These are phyloP conservation scores for Zaprionus kolodkinae DNA, from an alignment of 1,140 invertebrate species.

Conservation along the genomic window DNA sequence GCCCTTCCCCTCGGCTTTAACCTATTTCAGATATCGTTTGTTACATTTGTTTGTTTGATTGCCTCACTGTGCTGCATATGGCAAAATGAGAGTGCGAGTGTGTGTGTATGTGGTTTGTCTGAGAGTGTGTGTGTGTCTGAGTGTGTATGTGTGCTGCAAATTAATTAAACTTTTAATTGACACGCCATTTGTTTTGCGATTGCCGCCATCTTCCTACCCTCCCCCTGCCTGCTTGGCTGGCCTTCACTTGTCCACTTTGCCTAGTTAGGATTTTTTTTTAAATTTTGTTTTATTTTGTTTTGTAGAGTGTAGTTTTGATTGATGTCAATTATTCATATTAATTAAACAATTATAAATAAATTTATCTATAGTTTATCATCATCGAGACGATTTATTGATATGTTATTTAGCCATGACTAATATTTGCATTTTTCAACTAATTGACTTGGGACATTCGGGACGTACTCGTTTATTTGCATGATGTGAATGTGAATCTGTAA, in stretches of 20 bases:
- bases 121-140: constrained; percentile 23
- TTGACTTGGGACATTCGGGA: background rate
- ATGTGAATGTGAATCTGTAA: background rate
- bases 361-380: constrained; percentile 24
- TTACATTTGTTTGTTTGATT: constrained; percentile 49
- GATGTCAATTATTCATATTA: constrained; percentile 52
- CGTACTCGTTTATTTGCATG: background rate
- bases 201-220: constrained; percentile 5
- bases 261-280: constrained; percentile 7
- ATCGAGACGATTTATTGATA: constrained; percentile 12
- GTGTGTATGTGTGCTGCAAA: constrained; percentile 43
- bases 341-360: constrained; percentile 51
- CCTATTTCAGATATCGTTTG: constrained; percentile 23
- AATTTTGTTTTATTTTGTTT: background rate
- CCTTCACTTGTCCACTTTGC: constrained; percentile 10
- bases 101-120: constrained; percentile 15
- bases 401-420: background rate
- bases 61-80: constrained; percentile 32
- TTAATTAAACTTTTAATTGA: constrained; percentile 77
- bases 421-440: constrained; percentile 7
- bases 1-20: background rate
- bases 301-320: constrained; percentile 34
- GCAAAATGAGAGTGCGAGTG: background rate
- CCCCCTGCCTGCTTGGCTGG: background rate
- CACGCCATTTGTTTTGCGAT: constrained; percentile 53